Percentiles rank a stretch among this genome's conserved stretches.
Evolutionary conservation across 2,888 invertebrate species (phyloP).

Genomic region (Pandemis corylana): DNA sequence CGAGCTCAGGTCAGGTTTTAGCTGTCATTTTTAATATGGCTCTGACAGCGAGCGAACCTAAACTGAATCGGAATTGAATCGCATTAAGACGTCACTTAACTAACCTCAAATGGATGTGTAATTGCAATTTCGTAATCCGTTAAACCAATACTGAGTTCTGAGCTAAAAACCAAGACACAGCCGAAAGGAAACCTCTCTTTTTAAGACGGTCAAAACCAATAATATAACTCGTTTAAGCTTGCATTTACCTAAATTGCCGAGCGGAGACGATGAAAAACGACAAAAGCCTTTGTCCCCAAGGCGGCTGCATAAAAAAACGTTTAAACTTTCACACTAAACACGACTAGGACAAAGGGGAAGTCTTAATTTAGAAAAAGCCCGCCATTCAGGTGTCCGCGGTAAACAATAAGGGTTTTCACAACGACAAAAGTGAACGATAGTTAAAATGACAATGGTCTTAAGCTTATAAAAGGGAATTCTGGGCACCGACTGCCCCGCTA

Average conservation of each 20-base stretch:
- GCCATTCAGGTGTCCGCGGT: constrained; percentile 19
- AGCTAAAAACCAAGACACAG: no score
- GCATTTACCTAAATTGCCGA: background rate
- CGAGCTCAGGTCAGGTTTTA: no score
- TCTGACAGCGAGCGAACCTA: no score
- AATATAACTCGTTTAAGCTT: background rate
- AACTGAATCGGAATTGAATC: no score
- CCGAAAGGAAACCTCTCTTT: no score
- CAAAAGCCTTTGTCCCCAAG: background rate
- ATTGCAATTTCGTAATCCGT: no score
- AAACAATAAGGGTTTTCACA: constrained; percentile 14
- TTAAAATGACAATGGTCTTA: background rate
- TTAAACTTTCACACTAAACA: constrained; percentile 14
- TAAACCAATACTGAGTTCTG: no score
- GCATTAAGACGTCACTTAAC: no score
- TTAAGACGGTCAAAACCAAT: background rate
- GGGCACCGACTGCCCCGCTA: no score
- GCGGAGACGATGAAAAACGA: background rate
- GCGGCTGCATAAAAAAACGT: constrained; percentile 1
- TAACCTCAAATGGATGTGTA: no score
- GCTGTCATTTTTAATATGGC: no score
- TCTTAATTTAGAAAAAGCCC: constrained; percentile 22
- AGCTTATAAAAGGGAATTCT: no score
- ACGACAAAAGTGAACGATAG: constrained; percentile 10
- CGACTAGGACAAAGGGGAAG: background rate